Conservation (phyloP, 2,113 vertebrate species). For the Anarrhichthys ocellatus region DNA sequence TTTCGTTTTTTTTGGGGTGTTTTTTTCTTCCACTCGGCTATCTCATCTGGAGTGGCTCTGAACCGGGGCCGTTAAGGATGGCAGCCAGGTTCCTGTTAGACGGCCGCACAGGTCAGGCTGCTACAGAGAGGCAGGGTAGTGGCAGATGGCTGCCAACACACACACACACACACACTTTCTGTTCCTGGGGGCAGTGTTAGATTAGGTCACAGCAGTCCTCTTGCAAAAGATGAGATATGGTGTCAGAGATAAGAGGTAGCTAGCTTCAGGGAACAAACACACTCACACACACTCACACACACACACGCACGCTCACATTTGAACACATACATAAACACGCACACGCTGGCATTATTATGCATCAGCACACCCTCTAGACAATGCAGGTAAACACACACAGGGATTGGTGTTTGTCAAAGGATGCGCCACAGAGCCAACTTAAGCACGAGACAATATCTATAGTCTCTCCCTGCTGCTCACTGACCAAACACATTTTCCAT, state of each 20-base stretch:
- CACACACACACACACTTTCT: slow-evolving; percentile 18
- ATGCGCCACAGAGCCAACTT: slow-evolving; percentile 57
- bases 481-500: slow-evolving; percentile 46
- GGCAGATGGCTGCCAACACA: slow-evolving; percentile 55
- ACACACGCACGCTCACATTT: not conserved
- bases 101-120: slow-evolving; percentile 41
- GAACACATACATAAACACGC: not conserved
- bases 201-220: slow-evolving; percentile 71
- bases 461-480: slow-evolving; percentile 43
- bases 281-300: not conserved
- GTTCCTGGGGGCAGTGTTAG: slow-evolving; percentile 63
- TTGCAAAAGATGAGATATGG: slow-evolving; percentile 71
- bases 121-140: slow-evolving; percentile 24
- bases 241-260: slow-evolving; percentile 53
- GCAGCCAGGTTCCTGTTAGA: slow-evolving; percentile 46
- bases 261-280: slow-evolving; percentile 44
- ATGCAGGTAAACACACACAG: slow-evolving; percentile 69
- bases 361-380: slow-evolving; percentile 48
- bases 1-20: not conserved
- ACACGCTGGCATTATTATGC: slow-evolving; percentile 62
- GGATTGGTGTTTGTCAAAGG: slow-evolving; percentile 63
- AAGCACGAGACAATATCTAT: slow-evolving; percentile 50
- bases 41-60: slow-evolving; percentile 30
- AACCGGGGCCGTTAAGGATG: slow-evolving; percentile 30
- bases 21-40: not conserved